Evolutionary conservation across 2,113 vertebrate genomes (phyloP), one percentile per base, ranked within the genome.

Genomic region (Callospermophilus lateralis): DNA sequence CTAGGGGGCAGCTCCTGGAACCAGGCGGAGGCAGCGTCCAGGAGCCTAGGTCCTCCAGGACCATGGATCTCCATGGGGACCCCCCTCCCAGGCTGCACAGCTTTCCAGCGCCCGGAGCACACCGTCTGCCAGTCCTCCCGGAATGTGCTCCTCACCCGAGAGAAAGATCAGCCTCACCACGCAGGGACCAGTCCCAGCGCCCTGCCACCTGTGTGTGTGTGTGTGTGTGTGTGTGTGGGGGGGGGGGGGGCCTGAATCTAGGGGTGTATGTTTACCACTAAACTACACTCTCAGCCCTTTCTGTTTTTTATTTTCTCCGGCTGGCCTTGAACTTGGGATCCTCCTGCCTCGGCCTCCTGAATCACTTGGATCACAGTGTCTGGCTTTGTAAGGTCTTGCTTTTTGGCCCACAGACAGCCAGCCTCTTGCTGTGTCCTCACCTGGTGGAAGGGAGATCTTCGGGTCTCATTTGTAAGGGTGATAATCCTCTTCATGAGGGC

Each of bases 11-110:
- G 53, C 42, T 55, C 24, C n/a, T 0, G 15, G 32, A 13, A 28
- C 28, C 15, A 8, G 34, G 72, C 6, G 3, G 53, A 30, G 17
- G 51, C 26, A 30, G 42, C 61, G 10, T 1, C 34, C 20, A 3
- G 32, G 73, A 74, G 6, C 24, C 74, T 0, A 4, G 53, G 34
- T 6, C 80, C 22, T 2, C 0, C 10, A 34, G 9, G 6, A 34
- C 32, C 24, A 11, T 1, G 26, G 39, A 22, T 6, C 22, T 20
- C 42, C 4, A 2, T 8, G 34, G 48, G 1, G 8, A 26, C 9
- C 90, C 51, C 8, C 0, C 10, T 26, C 20, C 55, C 55, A 58
- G 7, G 55, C 24, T 58, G 20, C 7, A 8, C 6, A 7, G 55
- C 20, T 6, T 58, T 8, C 7, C 7, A 12, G 22, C 0, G 15